A percentile compares a stretch with the other conserved stretches of the same genome.
Conservation (phyloP, 2,113 vertebrate genomes). For the Grammomys dolichurus region DNA sequence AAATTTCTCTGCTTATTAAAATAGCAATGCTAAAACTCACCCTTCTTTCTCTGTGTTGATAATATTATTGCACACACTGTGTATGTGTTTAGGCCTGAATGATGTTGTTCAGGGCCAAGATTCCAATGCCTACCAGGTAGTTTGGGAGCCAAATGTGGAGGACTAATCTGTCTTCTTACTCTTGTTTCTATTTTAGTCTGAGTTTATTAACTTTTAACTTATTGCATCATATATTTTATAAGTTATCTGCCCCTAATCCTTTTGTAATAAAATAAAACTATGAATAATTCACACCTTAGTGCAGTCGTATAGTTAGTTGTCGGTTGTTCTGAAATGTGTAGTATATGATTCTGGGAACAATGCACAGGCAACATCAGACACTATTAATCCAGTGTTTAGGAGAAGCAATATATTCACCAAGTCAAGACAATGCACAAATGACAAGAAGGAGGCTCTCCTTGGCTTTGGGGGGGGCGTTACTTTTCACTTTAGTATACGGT, state of each 20-base stretch:
- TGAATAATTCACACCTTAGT: not conserved
- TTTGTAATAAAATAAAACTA: not conserved
- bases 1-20: slow-evolving; percentile 29
- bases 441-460: not conserved
- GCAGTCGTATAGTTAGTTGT: not conserved
- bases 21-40: not conserved
- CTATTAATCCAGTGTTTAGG: not conserved
- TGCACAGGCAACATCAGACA: not conserved
- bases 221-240: not conserved
- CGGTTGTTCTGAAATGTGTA: not conserved
- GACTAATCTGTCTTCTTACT: not conserved
- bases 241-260: not conserved
- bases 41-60: not conserved
- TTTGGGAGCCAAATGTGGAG: not conserved
- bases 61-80: not conserved
- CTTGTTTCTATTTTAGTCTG: not conserved
- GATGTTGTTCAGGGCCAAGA: not conserved
- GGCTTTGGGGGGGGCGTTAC: not conserved
- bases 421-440: not conserved
- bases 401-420: not conserved
- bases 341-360: not conserved
- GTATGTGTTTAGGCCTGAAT: not conserved
- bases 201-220: slow-evolving; percentile 38
- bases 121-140: not conserved
- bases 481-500: not conserved